Conservation (phyloP, 2,888 invertebrate genomes). For the Thecocarcelia acutangulata region DNA sequence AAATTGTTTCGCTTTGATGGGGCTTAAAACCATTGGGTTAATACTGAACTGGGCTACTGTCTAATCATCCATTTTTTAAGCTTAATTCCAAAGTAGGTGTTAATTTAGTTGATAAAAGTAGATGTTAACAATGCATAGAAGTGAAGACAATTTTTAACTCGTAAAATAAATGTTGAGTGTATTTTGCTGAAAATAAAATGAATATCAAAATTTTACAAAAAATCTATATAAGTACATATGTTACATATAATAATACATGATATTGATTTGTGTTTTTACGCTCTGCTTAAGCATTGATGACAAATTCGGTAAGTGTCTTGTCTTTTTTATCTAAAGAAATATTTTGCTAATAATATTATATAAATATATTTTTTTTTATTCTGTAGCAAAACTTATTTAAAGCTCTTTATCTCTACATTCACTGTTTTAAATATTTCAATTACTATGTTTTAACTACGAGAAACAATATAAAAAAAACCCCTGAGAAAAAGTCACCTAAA, state of each 20-base stretch:
- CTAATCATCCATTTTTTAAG: no score
- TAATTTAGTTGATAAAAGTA: no score
- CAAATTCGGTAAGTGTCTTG: slow-evolving; percentile 51
- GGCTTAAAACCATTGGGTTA: no score
- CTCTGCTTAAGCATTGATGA: slow-evolving; percentile 5
- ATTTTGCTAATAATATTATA: slow-evolving; percentile 55
- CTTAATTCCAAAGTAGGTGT: no score
- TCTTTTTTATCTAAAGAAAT: slow-evolving; percentile 1
- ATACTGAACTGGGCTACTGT: no score
- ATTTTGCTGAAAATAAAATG: no score
- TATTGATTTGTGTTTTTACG: neutral
- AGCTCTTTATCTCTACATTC: slow-evolving; percentile 63
- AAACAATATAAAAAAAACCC: slow-evolving; percentile 11
- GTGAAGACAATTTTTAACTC: no score
- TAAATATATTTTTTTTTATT: slow-evolving; percentile 45
- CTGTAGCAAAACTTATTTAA: slow-evolving; percentile 67
- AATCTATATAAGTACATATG: neutral
- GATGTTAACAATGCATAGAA: no score
- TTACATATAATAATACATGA: neutral
- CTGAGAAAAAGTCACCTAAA: slow-evolving; percentile 36
- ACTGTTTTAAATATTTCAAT: slow-evolving; percentile 63
- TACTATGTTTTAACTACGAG: slow-evolving; percentile 44
- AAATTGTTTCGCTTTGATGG: no score
- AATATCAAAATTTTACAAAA: no score
- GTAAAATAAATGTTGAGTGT: no score